phyloP scores from a whole-genome alignment of 2,888 invertebrate species.

The Nebria salina region DNA sequence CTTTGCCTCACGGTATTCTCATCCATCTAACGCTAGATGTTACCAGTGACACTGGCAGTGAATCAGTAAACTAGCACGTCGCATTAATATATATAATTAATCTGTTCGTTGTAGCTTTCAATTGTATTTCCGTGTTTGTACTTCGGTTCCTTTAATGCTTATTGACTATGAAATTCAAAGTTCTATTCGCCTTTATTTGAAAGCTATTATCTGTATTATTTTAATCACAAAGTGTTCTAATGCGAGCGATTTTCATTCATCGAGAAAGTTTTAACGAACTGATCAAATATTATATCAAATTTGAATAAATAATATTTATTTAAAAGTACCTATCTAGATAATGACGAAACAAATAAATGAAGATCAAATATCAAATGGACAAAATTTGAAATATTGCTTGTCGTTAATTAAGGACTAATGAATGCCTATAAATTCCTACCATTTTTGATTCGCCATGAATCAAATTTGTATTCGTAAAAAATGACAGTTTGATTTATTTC shows the following conservation, averaged over 20 bases:
- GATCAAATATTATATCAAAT: background rate
- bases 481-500: background rate
- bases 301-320: no score
- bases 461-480: background rate
- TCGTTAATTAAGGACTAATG: no score
- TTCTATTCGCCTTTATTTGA: background rate
- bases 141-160: background rate
- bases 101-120: background rate
- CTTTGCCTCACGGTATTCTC: background rate
- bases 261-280: background rate
- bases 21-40: background rate
- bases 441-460: background rate
- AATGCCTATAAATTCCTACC: no score
- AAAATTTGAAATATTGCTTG: no score
- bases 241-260: background rate
- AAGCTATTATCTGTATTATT: background rate
- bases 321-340: no score
- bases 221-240: background rate
- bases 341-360: no score
- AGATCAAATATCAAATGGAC: no score
- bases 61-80: background rate
- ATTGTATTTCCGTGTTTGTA: background rate
- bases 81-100: background rate
- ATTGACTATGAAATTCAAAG: background rate
- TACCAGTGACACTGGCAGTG: background rate